Percentiles rank a stretch among this genome's conserved stretches.
phyloP scores from a whole-genome alignment of 2,113 vertebrate genomes.

The Castor canadensis region DNA sequence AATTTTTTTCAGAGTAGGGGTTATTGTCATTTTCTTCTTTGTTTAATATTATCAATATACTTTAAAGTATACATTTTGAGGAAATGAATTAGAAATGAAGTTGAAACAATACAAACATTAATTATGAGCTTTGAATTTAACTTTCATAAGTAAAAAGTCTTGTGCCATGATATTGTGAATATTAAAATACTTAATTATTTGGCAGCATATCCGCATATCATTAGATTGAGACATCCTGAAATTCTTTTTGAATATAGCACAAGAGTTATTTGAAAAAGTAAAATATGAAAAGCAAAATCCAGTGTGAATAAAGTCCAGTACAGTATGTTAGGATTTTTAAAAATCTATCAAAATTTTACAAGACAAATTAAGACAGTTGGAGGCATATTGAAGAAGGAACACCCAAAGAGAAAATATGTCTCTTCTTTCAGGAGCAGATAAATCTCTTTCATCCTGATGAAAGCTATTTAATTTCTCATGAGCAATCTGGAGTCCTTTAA shows the following conservation, averaged over 20 bases:
- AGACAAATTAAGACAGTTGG: background rate
- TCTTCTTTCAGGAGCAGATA: background rate
- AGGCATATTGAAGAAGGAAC: background rate
- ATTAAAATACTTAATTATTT: background rate
- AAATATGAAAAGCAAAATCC: background rate
- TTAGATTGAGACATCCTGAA: background rate
- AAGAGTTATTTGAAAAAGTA: background rate
- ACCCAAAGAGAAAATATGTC: background rate
- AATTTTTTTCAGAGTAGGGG: accelerated
- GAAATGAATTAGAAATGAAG: background rate
- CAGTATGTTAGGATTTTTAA: background rate
- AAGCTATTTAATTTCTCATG: slow-evolving; percentile 48
- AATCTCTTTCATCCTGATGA: slow-evolving; percentile 9
- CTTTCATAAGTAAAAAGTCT: background rate
- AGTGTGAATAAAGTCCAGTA: background rate
- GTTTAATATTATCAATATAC: background rate
- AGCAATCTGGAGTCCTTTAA: background rate
- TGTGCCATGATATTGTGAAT: background rate
- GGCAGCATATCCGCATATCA: background rate
- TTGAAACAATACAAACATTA: background rate
- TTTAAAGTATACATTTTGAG: background rate
- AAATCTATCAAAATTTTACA: background rate
- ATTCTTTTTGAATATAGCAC: background rate
- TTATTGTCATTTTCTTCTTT: background rate
- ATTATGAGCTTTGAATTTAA: background rate